Evolutionary conservation across 2,797 vertebrate genomes (phyloP).

Genomic region (Microchirus variegatus): DNA sequence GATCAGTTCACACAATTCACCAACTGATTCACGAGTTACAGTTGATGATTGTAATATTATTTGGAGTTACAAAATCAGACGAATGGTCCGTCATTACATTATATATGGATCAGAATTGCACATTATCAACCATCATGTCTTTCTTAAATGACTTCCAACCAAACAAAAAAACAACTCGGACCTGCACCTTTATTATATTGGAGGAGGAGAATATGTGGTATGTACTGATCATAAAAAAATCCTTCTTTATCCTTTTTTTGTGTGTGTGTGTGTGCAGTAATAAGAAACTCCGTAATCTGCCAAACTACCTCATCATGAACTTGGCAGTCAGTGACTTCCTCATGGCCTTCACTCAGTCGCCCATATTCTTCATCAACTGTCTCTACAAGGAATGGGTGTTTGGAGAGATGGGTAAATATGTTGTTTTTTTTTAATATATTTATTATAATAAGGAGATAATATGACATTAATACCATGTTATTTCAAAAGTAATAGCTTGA

Average conservation of each 20-base stretch:
- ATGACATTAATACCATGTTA: no score
- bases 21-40: slow-evolving; percentile 13
- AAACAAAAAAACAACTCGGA: not conserved
- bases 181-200: no score
- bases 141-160: not conserved
- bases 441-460: no score
- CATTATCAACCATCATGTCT: no score
- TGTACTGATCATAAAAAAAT: not conserved
- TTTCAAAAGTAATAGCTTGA: no score
- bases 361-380: slow-evolving; percentile 91
- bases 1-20: slow-evolving; percentile 9
- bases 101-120: no score
- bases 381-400: slow-evolving; percentile 93
- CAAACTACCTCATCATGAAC: slow-evolving; percentile 92
- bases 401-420: slow-evolving; percentile 88
- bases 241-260: not conserved
- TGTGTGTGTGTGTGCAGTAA: slow-evolving; percentile 75
- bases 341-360: slow-evolving; percentile 93
- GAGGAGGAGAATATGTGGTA: not conserved
- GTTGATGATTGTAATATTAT: no score
- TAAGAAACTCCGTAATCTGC: slow-evolving; percentile 87
- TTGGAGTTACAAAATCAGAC: no score
- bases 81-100: no score
- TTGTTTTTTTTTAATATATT: slow-evolving; percentile 1
- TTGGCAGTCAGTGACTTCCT: slow-evolving; percentile 91